Evolutionary conservation across 2,113 vertebrate genomes (phyloP).

Genomic region (Eulemur macaco): DNA sequence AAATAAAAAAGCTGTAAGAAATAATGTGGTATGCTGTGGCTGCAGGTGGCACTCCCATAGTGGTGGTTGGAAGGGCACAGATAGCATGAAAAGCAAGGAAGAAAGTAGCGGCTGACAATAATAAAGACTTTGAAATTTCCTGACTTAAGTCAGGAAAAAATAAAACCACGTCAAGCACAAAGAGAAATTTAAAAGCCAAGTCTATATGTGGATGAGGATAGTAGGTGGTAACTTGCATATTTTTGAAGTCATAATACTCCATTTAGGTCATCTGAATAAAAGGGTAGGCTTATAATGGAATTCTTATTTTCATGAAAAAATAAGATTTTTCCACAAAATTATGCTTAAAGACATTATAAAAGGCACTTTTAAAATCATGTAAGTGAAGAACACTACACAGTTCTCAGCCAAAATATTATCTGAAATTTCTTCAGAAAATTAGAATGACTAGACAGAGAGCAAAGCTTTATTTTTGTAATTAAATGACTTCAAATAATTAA

Average conservation of each 20-base stretch:
- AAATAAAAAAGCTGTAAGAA: background rate
- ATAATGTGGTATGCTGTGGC: background rate
- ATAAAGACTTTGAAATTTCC: background rate
- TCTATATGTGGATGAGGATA: background rate
- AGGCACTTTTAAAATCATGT: background rate
- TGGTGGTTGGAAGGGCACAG: background rate
- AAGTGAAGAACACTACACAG: background rate
- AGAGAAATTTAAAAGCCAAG: background rate
- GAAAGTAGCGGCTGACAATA: background rate
- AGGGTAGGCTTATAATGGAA: background rate
- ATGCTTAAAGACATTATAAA: background rate
- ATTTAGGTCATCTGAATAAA: background rate
- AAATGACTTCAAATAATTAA: conserved; percentile 36
- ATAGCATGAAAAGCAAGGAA: background rate
- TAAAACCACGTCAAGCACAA: background rate
- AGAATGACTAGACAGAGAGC: background rate
- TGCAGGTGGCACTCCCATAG: background rate
- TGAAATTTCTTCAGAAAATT: background rate
- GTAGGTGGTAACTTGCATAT: background rate
- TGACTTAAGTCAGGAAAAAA: background rate
- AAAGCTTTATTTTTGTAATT: background rate
- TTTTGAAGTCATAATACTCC: background rate
- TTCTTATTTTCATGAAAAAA: background rate
- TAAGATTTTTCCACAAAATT: background rate
- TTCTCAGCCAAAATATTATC: background rate